phyloP scores from a whole-genome alignment of 2,888 invertebrate species.

The Pilophorus perplexus region DNA sequence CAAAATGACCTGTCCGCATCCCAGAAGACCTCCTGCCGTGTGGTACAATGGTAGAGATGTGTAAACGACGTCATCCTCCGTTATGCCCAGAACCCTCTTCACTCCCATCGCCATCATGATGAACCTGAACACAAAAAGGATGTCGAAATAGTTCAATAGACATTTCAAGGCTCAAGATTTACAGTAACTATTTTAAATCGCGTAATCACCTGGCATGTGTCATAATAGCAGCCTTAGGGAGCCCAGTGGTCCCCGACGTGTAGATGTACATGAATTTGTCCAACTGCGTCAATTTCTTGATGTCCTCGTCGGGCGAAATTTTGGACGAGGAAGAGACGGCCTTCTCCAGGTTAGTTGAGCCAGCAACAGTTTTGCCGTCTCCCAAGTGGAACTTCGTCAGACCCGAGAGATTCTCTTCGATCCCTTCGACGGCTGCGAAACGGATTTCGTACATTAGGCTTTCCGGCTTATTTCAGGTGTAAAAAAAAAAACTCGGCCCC shows the following conservation, averaged over 20 bases:
- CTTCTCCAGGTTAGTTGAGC: slow-evolving; percentile 27
- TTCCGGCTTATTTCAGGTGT: too few relatives aligned
- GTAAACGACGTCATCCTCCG: slow-evolving; percentile 53
- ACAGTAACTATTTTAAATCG: too few relatives aligned
- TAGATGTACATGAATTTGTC: slow-evolving; percentile 84
- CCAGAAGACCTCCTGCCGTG: slow-evolving; percentile 55
- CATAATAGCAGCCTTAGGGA: slow-evolving; percentile 94
- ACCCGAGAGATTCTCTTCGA: slow-evolving; percentile 36
- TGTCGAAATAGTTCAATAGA: too few relatives aligned
- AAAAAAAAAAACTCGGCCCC: too few relatives aligned
- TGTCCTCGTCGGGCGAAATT: slow-evolving; percentile 20
- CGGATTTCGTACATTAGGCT: too few relatives aligned
- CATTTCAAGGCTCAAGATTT: too few relatives aligned
- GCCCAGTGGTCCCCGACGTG: slow-evolving; percentile 93
- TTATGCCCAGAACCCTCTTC: slow-evolving; percentile 26
- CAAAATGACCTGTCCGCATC: slow-evolving; percentile 54
- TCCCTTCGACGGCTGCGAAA: slow-evolving; percentile 42
- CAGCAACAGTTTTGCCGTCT: slow-evolving; percentile 31
- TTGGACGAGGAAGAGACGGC: slow-evolving; percentile 31
- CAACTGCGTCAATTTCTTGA: slow-evolving; percentile 51
- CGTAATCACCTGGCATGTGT: slow-evolving; percentile 70
- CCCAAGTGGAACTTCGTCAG: slow-evolving; percentile 40
- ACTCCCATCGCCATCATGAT: slow-evolving; percentile 33
- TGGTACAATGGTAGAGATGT: slow-evolving; percentile 55
- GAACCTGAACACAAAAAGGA: slow-evolving; percentile 21